Conservation (phyloP, 2,888 invertebrate species). For the Atethmia centrago region DNA sequence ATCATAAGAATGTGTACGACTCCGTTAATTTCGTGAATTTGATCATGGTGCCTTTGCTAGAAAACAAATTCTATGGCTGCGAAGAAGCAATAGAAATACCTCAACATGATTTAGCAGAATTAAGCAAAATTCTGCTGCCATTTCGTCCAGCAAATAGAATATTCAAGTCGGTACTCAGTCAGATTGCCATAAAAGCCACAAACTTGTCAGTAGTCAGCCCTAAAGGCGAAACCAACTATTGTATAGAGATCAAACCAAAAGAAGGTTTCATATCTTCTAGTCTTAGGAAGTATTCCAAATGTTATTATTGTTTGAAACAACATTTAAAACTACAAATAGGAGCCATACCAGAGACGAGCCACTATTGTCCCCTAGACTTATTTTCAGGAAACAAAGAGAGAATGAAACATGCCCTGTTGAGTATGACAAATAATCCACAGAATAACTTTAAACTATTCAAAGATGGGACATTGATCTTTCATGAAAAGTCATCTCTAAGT, state of each 20-base stretch:
- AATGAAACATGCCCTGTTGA: slow-evolving; percentile 89
- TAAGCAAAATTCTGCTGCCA: slow-evolving; percentile 75
- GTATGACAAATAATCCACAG: slow-evolving; percentile 90
- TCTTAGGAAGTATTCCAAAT: slow-evolving; percentile 82
- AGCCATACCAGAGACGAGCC: slow-evolving; percentile 88
- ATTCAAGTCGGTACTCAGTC: slow-evolving; percentile 82
- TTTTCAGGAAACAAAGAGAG: slow-evolving; percentile 91
- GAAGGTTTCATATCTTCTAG: slow-evolving; percentile 90
- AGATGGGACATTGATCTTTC: slow-evolving; percentile 77
- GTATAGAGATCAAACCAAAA: slow-evolving; percentile 93
- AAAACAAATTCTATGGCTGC: slow-evolving; percentile 63
- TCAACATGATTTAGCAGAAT: slow-evolving; percentile 72
- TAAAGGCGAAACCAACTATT: slow-evolving; percentile 80
- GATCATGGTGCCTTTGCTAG: slow-evolving; percentile 81
- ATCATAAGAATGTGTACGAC: slow-evolving; percentile 64
- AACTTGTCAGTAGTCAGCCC: slow-evolving; percentile 81
- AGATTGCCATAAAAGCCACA: slow-evolving; percentile 85
- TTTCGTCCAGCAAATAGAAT: slow-evolving; percentile 82
- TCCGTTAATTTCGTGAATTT: slow-evolving; percentile 80
- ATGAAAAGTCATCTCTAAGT: slow-evolving; percentile 71
- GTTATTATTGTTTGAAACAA: slow-evolving; percentile 91
- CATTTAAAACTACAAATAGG: slow-evolving; percentile 88
- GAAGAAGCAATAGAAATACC: slow-evolving; percentile 82
- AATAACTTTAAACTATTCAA: slow-evolving; percentile 92
- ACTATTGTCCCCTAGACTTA: slow-evolving; percentile 93